A percentile compares a stretch with the other conserved stretches of the same genome.
Conservation (phyloP, 2,888 invertebrate genomes). For the Allacma fusca region DNA sequence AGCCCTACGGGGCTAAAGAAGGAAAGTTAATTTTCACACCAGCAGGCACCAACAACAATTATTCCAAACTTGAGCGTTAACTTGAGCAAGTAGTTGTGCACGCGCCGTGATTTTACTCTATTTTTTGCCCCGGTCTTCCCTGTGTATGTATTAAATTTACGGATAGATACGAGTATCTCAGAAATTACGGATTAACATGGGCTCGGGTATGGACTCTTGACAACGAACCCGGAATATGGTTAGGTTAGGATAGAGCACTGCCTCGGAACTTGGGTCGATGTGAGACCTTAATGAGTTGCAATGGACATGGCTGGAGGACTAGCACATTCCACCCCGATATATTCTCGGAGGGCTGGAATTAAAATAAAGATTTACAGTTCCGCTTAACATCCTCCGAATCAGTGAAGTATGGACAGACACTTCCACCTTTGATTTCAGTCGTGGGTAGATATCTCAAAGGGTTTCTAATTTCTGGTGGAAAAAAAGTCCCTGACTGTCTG, state of each 20-base stretch:
- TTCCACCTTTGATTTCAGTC: too few species aligned
- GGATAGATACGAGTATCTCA: neutral
- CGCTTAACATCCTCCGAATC: too few species aligned
- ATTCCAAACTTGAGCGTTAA: slow-evolving; percentile 20
- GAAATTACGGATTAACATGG: neutral
- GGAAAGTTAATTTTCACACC: slow-evolving; percentile 42
- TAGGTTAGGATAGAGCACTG: neutral
- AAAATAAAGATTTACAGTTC: slow-evolving; percentile 2
- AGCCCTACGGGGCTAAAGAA: neutral
- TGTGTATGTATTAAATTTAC: neutral
- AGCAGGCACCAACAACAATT: slow-evolving; percentile 39
- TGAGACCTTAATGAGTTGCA: slow-evolving; percentile 35
- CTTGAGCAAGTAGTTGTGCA: slow-evolving; percentile 13
- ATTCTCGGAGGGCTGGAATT: neutral
- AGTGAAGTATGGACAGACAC: too few species aligned
- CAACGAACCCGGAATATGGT: slow-evolving; percentile 13
- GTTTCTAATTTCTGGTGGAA: neutral
- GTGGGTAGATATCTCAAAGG: too few species aligned
- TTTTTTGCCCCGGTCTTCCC: neutral
- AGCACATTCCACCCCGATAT: neutral
- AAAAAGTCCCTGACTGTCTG: too few species aligned
- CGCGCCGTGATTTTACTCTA: slow-evolving; percentile 33
- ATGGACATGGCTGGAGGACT: slow-evolving; percentile 26
- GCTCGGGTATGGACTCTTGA: neutral
- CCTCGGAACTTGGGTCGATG: slow-evolving; percentile 27